Evolutionary conservation across 2,113 vertebrate species (phyloP).

Genomic region (Microtus montanus): DNA sequence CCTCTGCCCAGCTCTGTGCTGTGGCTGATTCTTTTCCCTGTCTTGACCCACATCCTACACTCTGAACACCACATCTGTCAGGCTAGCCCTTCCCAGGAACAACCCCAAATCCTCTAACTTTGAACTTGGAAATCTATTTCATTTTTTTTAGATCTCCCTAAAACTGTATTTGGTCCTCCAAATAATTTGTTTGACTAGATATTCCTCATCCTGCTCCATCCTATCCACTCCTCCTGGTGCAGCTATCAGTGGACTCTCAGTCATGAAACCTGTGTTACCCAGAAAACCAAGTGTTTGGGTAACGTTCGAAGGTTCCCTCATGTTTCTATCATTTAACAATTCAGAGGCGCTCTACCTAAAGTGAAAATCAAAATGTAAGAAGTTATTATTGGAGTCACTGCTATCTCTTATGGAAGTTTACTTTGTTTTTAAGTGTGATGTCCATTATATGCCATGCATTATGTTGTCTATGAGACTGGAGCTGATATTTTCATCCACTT

Average conservation of each 20-base stretch:
- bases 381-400: neutral
- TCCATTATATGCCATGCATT: neutral
- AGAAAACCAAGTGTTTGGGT: neutral
- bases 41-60: neutral
- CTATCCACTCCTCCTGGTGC: neutral
- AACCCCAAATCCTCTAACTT: neutral
- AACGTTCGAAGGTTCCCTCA: neutral
- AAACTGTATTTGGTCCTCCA: neutral
- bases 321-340: neutral
- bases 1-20: neutral
- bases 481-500: neutral
- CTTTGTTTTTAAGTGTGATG: neutral
- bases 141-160: neutral
- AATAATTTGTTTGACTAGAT: neutral
- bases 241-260: neutral
- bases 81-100: neutral
- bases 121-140: neutral
- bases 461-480: neutral
- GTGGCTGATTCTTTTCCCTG: neutral
- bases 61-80: neutral
- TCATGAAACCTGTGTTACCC: neutral
- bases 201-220: neutral
- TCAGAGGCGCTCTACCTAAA: neutral
- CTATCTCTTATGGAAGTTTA: neutral
- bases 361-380: slow-evolving; percentile 7